These are phyloP conservation scores for Amphiprion percula DNA, from an alignment of 2,113 vertebrate species.

Conservation along the genomic window DNA sequence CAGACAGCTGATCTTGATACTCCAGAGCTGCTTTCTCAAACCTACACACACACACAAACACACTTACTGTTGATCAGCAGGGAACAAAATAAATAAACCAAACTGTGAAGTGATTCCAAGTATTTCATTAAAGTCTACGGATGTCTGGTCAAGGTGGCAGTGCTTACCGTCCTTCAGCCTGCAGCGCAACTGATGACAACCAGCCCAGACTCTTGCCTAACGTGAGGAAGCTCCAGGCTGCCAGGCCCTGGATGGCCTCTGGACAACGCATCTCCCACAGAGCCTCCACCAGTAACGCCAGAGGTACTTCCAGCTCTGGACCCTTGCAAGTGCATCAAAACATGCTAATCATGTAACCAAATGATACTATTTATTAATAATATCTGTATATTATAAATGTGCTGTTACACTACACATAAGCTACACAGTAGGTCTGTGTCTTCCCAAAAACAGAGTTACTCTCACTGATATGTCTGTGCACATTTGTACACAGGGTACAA, in stretches of 20 bases:
- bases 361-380: rapidly evolving
- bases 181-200: conserved; percentile 93
- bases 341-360: not conserved
- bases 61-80: not conserved
- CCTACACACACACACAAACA: conserved; percentile 75
- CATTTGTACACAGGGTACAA: rapidly evolving
- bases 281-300: conserved; percentile 96
- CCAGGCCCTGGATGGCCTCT: conserved; percentile 96
- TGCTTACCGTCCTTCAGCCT: conserved; percentile 94
- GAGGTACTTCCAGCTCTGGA: conserved; percentile 93
- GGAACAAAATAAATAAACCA: not conserved
- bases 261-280: conserved; percentile 96
- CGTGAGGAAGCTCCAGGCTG: conserved; percentile 90
- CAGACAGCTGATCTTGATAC: conserved; percentile 96
- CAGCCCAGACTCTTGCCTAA: conserved; percentile 92
- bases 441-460: no score
- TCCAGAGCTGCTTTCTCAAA: conserved; percentile 97
- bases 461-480: not conserved
- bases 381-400: not conserved
- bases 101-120: not conserved
- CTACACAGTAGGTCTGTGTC: not conserved
- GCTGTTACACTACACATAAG: not conserved
- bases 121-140: rapidly evolving
- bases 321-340: conserved; percentile 80
- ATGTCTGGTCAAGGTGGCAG: rapidly evolving